Percentiles rank a stretch among this genome's conserved stretches.
phyloP scores from a whole-genome alignment of 2,888 invertebrate genomes.

The Hirudinaria manillensis region DNA sequence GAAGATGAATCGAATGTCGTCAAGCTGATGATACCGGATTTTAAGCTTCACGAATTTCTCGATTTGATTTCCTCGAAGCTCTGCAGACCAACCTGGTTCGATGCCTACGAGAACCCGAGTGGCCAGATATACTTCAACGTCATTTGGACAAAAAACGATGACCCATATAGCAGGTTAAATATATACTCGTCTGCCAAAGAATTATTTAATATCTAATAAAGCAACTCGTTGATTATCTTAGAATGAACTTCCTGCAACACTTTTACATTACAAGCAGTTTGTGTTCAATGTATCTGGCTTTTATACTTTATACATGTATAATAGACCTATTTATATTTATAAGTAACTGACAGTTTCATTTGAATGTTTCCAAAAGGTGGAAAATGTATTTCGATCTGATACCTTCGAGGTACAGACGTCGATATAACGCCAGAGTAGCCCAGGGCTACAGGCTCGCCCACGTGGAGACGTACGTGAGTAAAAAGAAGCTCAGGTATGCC shows the following conservation, averaged over 20 bases:
- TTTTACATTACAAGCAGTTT: no score
- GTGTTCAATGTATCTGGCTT: no score
- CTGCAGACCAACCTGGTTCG: conserved; percentile 37
- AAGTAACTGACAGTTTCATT: not conserved
- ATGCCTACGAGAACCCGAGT: conserved; percentile 32
- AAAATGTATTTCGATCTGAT: conserved; percentile 35
- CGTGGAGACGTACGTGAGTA: conserved; percentile 38
- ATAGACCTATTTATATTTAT: not conserved
- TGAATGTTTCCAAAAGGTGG: conserved; percentile 33
- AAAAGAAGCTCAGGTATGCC: conserved; percentile 37
- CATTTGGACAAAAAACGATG: conserved; percentile 41
- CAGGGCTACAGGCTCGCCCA: conserved; percentile 38
- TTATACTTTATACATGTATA: no score
- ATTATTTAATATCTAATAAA: no score
- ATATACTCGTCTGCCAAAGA: not conserved
- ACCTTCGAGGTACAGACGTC: conserved; percentile 36
- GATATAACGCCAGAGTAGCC: conserved; percentile 36
- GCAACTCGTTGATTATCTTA: no score
- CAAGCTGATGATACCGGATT: conserved; percentile 38
- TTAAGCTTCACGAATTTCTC: conserved; percentile 34
- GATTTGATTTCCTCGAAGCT: conserved; percentile 27
- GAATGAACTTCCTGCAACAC: no score
- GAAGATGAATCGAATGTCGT: conserved; percentile 33
- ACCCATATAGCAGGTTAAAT: not conserved
- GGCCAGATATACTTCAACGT: conserved; percentile 42